Conservation (phyloP, 2,113 vertebrate species). For the Chrysemys picta region DNA sequence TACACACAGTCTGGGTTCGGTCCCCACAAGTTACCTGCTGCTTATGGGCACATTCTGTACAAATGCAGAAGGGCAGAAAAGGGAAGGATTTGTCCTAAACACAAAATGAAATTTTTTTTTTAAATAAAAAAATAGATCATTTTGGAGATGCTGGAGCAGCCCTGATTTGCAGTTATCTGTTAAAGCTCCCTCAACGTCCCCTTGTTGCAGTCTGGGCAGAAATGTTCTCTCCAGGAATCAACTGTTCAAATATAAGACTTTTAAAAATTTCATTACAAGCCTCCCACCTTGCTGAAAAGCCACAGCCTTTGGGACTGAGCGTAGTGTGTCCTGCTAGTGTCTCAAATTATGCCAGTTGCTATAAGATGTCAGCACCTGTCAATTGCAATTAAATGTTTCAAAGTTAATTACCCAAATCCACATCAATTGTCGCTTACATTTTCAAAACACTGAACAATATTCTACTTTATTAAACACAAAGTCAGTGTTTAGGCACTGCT, state of each 20-base stretch:
- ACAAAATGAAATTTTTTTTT: neutral
- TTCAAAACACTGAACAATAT: neutral
- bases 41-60: neutral
- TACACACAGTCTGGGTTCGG: neutral
- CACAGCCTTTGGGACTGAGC: too few species aligned
- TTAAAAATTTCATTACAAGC: too few species aligned
- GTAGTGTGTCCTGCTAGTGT: too few species aligned
- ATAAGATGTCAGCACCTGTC: too few species aligned
- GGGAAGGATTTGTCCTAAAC: neutral
- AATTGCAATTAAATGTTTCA: neutral
- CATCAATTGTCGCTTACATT: neutral
- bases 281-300: too few species aligned
- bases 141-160: neutral
- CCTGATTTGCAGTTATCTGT: neutral
- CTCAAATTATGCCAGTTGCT: too few species aligned
- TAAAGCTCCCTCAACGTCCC: neutral
- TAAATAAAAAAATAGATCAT: neutral
- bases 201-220: neutral
- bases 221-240: neutral
- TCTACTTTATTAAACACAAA: neutral
- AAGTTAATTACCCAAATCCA: neutral
- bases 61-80: neutral
- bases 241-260: too few species aligned
- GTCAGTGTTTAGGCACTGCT: neutral
- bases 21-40: neutral